Conservation (phyloP, 2,888 invertebrate genomes). For the Sinotaia quadrata region DNA sequence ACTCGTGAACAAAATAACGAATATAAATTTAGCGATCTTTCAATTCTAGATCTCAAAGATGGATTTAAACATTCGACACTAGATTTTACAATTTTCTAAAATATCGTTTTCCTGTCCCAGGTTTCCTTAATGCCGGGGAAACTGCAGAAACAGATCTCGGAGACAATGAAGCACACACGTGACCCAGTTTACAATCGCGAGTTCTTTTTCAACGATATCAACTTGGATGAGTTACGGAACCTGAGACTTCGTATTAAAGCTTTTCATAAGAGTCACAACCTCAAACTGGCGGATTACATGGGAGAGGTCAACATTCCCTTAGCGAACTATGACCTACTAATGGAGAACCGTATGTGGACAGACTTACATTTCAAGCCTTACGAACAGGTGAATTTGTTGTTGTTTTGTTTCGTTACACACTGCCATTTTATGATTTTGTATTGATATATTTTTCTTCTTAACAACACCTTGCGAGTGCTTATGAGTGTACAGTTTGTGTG, state of each 20-base stretch:
- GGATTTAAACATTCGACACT: too few species aligned
- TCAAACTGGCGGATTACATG: slow-evolving; percentile 70
- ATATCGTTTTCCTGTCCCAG: background rate
- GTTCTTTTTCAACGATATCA: slow-evolving; percentile 71
- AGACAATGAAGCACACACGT: slow-evolving; percentile 68
- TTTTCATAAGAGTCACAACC: slow-evolving; percentile 68
- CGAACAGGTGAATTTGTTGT: slow-evolving; percentile 39
- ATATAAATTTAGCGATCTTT: too few species aligned
- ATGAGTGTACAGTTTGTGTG: too few species aligned
- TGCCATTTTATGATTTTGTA: too few species aligned
- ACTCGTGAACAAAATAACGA: too few species aligned
- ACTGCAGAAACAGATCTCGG: slow-evolving; percentile 68
- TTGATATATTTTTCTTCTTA: too few species aligned
- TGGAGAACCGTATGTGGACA: slow-evolving; percentile 72
- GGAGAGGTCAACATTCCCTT: slow-evolving; percentile 71
- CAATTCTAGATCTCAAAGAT: too few species aligned
- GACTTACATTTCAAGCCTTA: slow-evolving; percentile 46
- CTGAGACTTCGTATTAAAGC: slow-evolving; percentile 68
- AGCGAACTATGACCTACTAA: slow-evolving; percentile 69
- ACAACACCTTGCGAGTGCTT: too few species aligned
- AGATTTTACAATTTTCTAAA: too few species aligned
- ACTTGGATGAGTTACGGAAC: slow-evolving; percentile 68
- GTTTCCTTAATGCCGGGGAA: slow-evolving; percentile 72
- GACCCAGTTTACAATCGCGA: slow-evolving; percentile 72
- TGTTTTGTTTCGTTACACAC: too few species aligned